A percentile compares a stretch with the other conserved stretches of the same genome.
Conservation (phyloP, 2,113 vertebrate species). For the Xyliphius kryptos region DNA sequence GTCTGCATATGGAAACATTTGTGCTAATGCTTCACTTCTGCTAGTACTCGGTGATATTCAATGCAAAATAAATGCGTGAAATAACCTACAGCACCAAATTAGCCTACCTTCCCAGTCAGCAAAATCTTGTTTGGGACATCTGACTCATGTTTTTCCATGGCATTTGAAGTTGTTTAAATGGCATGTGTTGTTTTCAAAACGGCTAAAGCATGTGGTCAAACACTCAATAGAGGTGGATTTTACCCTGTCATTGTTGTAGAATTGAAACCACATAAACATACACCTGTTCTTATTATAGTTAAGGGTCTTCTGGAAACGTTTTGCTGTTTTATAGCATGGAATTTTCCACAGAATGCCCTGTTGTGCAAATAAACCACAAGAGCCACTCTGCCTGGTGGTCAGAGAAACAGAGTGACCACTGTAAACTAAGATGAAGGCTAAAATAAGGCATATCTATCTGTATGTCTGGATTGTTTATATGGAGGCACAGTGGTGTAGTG, state of each 20-base stretch:
- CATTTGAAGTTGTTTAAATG: constrained; percentile 1
- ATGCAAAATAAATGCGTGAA: constrained; percentile 25
- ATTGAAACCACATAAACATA: constrained; percentile 9
- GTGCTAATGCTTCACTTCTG: constrained; percentile 24
- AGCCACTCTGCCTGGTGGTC: constrained; percentile 22
- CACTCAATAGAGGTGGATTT: not conserved
- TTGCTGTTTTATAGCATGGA: constrained; percentile 17
- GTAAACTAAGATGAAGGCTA: constrained; percentile 22
- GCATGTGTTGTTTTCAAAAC: not conserved
- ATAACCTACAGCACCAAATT: constrained; percentile 22
- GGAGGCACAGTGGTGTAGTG: too few species aligned
- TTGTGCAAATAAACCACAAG: constrained; percentile 29
- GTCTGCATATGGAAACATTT: constrained; percentile 23
- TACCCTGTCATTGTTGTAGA: constrained; percentile 8
- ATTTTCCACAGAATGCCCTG: constrained; percentile 34
- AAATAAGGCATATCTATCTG: constrained; percentile 28
- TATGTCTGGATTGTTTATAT: constrained; percentile 16
- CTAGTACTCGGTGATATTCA: constrained; percentile 2
- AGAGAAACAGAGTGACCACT: constrained; percentile 28
- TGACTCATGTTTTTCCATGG: not conserved
- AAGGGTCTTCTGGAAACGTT: constrained; percentile 7
- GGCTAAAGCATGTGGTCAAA: not conserved
- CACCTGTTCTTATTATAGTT: constrained; percentile 21
- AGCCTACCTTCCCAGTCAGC: not conserved
- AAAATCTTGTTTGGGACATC: not conserved